A percentile compares a stretch with the other conserved stretches of the same genome.
Conservation (phyloP, 1,140 invertebrate genomes). For the Drosophila nigromelanica region DNA sequence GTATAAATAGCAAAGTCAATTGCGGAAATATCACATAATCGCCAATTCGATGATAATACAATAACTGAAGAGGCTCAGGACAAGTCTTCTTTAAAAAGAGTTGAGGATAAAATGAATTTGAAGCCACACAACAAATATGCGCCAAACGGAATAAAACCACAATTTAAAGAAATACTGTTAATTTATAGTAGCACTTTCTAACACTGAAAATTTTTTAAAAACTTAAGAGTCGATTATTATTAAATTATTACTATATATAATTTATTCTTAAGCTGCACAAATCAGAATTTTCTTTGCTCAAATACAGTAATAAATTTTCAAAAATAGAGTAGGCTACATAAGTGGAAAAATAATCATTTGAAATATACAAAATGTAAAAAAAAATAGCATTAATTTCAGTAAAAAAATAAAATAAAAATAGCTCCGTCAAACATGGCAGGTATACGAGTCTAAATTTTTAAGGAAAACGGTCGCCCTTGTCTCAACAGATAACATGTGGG, state of each 20-base stretch:
- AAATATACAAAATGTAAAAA: not conserved
- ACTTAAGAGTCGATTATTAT: not conserved
- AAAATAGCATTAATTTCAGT: not conserved
- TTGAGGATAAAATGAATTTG: not conserved
- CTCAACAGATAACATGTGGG: not conserved
- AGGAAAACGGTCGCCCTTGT: not conserved
- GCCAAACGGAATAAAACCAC: not conserved
- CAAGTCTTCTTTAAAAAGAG: not conserved
- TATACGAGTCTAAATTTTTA: not conserved
- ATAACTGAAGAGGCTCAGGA: not conserved
- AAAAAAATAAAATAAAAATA: not conserved
- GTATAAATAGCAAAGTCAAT: not conserved
- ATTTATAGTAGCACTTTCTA: not conserved
- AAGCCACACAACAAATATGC: not conserved
- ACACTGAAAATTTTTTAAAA: not conserved
- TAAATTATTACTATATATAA: not conserved
- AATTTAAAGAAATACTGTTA: not conserved
- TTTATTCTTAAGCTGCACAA: not conserved
- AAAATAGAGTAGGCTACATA: constrained; percentile 7
- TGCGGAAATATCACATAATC: not conserved
- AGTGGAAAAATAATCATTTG: not conserved
- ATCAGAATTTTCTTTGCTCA: not conserved
- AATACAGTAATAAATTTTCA: not conserved
- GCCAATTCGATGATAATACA: not conserved
- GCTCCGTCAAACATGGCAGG: not conserved